Conservation (phyloP, 2,888 invertebrate species). For the Rhabditophanes sp. region DNA sequence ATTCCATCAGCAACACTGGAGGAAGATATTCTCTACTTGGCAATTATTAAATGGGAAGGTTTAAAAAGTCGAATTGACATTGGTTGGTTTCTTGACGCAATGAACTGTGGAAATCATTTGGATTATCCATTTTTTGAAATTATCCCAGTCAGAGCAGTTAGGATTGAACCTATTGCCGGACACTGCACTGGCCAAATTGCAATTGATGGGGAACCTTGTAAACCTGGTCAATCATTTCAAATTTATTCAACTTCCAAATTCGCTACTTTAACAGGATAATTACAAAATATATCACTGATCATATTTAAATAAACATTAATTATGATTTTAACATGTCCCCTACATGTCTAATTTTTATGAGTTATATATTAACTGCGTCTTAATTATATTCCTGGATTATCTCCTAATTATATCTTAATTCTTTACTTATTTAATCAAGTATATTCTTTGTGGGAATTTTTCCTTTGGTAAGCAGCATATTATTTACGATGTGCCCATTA, state of each 20-base stretch:
- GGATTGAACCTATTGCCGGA: constrained; percentile 13
- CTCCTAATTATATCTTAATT: too few species aligned
- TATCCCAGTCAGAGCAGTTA: constrained; percentile 20
- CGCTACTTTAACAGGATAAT: too few species aligned
- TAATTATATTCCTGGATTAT: too few species aligned
- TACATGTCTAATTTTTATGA: too few species aligned
- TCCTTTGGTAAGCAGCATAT: too few species aligned
- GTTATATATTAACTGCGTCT: too few species aligned
- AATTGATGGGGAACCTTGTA: constrained; percentile 17
- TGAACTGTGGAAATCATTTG: constrained; percentile 16
- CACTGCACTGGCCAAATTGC: constrained; percentile 13
- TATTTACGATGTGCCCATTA: too few species aligned
- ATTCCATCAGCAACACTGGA: constrained; percentile 15
- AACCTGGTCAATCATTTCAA: constrained; percentile 13
- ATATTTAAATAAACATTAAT: too few species aligned
- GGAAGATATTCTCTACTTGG: constrained; percentile 14
- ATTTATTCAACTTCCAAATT: constrained; percentile 10
- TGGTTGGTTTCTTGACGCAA: constrained; percentile 13
- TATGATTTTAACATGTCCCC: too few species aligned
- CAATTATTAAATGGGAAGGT: constrained; percentile 16
- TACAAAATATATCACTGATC: too few species aligned
- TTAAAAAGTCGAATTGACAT: constrained; percentile 14
- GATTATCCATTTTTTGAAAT: constrained; percentile 14
- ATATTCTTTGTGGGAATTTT: too few species aligned
- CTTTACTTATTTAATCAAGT: too few species aligned